A percentile compares a stretch with the other conserved stretches of the same genome.
phyloP scores from a whole-genome alignment of 2,797 vertebrate species.

The Coluber constrictor region DNA sequence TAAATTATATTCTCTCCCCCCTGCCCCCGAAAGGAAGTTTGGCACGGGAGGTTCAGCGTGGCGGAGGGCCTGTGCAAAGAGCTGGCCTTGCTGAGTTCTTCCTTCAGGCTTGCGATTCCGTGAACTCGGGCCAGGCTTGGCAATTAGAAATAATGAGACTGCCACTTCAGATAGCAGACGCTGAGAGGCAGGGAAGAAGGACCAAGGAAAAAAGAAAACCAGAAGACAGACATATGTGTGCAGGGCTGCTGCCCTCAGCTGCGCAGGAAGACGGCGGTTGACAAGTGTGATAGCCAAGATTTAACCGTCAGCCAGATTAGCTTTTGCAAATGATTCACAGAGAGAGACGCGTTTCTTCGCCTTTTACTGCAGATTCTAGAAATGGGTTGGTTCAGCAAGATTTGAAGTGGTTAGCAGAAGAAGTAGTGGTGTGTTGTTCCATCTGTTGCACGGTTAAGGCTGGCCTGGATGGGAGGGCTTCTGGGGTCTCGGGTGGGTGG shows the following conservation, averaged over 20 bases:
- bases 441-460: neutral
- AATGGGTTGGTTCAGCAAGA: neutral
- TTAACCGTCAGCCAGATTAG: neutral
- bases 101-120: neutral
- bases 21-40: neutral
- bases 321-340: neutral
- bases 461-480: neutral
- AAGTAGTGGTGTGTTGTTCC: too few relatives aligned
- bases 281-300: neutral
- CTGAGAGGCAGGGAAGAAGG: neutral
- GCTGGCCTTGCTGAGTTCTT: neutral
- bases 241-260: neutral
- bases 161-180: neutral
- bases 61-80: neutral
- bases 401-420: neutral
- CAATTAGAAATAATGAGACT: neutral
- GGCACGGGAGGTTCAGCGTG: neutral
- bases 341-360: neutral
- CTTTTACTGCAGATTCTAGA: neutral
- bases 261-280: neutral
- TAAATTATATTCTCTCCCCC: neutral
- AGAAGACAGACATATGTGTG: neutral
- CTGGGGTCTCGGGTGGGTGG: neutral
- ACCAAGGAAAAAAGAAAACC: neutral
- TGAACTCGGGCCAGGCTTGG: neutral